phyloP scores from a whole-genome alignment of 1,140 invertebrate genomes.

The Pollicipes pollicipes region DNA sequence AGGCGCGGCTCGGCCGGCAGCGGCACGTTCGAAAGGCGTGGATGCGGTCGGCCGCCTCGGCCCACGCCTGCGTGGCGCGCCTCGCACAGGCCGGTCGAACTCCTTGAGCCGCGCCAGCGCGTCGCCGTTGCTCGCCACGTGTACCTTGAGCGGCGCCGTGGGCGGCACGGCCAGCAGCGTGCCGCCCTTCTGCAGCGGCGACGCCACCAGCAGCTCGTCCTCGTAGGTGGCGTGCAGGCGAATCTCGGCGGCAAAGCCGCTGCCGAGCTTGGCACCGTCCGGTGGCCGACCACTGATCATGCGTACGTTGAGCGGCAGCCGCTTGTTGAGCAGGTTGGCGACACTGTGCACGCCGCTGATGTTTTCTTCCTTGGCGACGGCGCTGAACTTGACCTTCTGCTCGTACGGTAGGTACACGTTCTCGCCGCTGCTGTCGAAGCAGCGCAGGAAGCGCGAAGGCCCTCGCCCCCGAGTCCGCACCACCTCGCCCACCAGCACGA shows the following conservation, averaged over 20 bases:
- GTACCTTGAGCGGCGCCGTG: conserved; percentile 65
- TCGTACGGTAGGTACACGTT: conserved; percentile 63
- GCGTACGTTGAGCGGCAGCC: conserved; percentile 73
- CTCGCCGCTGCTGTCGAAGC: conserved; percentile 65
- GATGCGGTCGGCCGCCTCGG: conserved; percentile 69
- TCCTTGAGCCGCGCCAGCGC: conserved; percentile 39
- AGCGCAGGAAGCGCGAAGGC: conserved; percentile 50
- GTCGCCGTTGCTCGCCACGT: conserved; percentile 61
- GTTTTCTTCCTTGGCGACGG: conserved; percentile 71
- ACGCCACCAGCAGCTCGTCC: conserved; percentile 58
- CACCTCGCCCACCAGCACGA: conserved; percentile 50
- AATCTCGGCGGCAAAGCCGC: conserved; percentile 58
- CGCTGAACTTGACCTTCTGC: conserved; percentile 73
- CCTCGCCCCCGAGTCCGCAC: neutral
- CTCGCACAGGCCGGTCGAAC: conserved; percentile 39
- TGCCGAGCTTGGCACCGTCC: conserved; percentile 37
- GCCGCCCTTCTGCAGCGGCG: conserved; percentile 56
- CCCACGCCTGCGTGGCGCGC: conserved; percentile 55
- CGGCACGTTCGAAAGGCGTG: conserved; percentile 22
- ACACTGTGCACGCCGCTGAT: conserved; percentile 44
- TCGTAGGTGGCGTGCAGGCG: conserved; percentile 64
- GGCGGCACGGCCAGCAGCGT: conserved; percentile 54
- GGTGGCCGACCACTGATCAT: conserved; percentile 71
- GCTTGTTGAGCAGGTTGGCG: conserved; percentile 63
- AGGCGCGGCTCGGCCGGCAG: neutral